Base-by-base conservation (phyloP, 2,888 invertebrate species). In the Ferdinandea cuprea region DNA sequence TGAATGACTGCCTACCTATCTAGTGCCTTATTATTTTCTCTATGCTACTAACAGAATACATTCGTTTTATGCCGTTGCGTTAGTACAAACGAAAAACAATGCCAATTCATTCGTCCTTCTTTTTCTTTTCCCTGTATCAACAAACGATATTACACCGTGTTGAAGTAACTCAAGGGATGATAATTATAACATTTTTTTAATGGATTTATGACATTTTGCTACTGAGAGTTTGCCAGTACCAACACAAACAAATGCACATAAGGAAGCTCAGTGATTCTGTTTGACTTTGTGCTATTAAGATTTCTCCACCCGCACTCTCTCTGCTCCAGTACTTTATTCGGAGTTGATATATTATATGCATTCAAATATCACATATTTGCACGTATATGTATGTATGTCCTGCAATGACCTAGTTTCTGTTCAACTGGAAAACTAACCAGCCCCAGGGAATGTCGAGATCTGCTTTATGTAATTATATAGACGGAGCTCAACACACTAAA, bases 401-500 rank as follows among this genome's bases (percentile, higher is more conserved):
- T 71, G 77, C 71, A 77, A 35, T 79, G 79, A 73, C 79, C 79
- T 59, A 79, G 61, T 73, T 79, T 79, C 54, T n/a, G 21, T 7
- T 73, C 54, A 68, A 61, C 79, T 73, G 72, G 56, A 73, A 79
- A 79, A 66, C 78, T 59, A 72, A 66, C 65, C 78, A 54, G 66
- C 78, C 59, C 59, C 58, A 79, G 72, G 72, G 78, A 79, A 73
- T 63, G 65, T 68, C 61, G 68, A 61, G 73, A 79, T 73, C n/a
- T 73, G 79, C 68, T 73, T 79, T 79, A n/a, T n/a, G n/a, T n/a
- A 79, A 79, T 79, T 68, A 73, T 50, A 65, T 52, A n/a, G 25
- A 25, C 3, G 25, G 5, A 25, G 25, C 25, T 25, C 25, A 25
- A 25, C 25, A 5, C 25, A 2, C 25, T 3, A 25, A 25, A 25